Evolutionary conservation across 2,113 vertebrate species (phyloP).

Genomic region (Phrynosoma blainvillii): DNA sequence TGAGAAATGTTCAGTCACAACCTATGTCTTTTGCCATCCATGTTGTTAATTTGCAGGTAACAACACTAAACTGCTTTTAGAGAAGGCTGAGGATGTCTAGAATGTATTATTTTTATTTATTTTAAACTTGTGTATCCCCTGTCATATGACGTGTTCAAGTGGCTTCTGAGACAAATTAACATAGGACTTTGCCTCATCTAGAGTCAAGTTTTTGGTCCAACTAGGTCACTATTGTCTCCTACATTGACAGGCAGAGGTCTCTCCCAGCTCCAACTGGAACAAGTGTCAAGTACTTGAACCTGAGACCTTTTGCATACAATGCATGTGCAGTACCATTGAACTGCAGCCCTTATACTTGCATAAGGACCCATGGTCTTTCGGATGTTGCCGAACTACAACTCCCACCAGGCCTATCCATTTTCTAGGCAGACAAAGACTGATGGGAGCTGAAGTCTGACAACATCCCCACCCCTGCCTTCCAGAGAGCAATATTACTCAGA

Average conservation of each 20-base stretch:
- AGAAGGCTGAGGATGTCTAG: not conserved
- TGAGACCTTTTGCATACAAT: not conserved
- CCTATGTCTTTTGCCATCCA: not conserved
- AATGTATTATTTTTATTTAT: not conserved
- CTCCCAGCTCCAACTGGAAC: not conserved
- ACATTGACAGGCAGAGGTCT: not conserved
- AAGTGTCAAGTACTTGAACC: not conserved
- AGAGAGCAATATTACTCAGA: not conserved
- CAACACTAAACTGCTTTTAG: too few species aligned
- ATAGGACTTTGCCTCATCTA: not conserved
- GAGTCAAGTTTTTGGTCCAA: not conserved
- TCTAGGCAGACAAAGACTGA: not conserved
- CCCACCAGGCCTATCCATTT: not conserved
- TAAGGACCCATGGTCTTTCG: not conserved
- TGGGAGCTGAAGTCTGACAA: not conserved
- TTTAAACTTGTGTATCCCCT: not conserved
- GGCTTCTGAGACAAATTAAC: too few species aligned
- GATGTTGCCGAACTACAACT: not conserved
- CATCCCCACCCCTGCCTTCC: not conserved
- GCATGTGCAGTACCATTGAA: not conserved
- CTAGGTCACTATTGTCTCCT: not conserved
- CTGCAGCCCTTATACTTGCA: not conserved
- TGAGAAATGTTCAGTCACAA: conserved; percentile 59
- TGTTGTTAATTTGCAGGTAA: not conserved
- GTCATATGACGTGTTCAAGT: not conserved